A percentile compares a stretch with the other conserved stretches of the same genome.
Evolutionary conservation across 1,140 invertebrate genomes (phyloP).

Genomic region (Lordiphosa collinella): DNA sequence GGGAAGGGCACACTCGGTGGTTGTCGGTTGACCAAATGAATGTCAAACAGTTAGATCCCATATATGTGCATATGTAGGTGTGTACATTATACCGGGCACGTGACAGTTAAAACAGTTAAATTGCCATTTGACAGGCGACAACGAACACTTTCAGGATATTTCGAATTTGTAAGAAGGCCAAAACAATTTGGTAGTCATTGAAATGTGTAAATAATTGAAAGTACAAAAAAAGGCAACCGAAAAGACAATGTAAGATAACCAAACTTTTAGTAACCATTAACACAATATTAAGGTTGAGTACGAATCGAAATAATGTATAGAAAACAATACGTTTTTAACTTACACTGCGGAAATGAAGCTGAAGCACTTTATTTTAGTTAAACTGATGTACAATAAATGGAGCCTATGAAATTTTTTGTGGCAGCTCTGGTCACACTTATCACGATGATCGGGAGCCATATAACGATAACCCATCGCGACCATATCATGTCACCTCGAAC

Average conservation of each 20-base stretch:
- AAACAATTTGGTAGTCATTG: slow-evolving; percentile 50
- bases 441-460: too few relatives aligned
- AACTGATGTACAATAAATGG: too few relatives aligned
- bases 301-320: too few relatives aligned
- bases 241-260: slow-evolving; percentile 4
- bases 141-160: slow-evolving; percentile 25
- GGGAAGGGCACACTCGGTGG: not conserved
- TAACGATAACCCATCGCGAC: too few relatives aligned
- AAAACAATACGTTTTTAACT: too few relatives aligned
- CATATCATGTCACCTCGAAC: too few relatives aligned
- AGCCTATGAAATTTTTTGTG: too few relatives aligned
- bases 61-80: slow-evolving; percentile 13
- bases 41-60: slow-evolving; percentile 60
- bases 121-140: slow-evolving; percentile 60
- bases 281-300: too few relatives aligned
- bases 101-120: slow-evolving; percentile 52
- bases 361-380: too few relatives aligned
- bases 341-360: too few relatives aligned
- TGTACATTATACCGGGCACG: slow-evolving; percentile 44
- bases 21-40: slow-evolving; percentile 64
- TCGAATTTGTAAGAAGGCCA: slow-evolving; percentile 29
- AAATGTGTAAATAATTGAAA: slow-evolving; percentile 47
- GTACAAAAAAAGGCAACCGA: slow-evolving; percentile 9
- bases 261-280: slow-evolving; percentile 16
- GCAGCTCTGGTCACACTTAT: too few relatives aligned